A percentile compares a stretch with the other conserved stretches of the same genome.
Evolutionary conservation across 1,140 invertebrate genomes (phyloP).

Genomic region (Drosophila repleta): DNA sequence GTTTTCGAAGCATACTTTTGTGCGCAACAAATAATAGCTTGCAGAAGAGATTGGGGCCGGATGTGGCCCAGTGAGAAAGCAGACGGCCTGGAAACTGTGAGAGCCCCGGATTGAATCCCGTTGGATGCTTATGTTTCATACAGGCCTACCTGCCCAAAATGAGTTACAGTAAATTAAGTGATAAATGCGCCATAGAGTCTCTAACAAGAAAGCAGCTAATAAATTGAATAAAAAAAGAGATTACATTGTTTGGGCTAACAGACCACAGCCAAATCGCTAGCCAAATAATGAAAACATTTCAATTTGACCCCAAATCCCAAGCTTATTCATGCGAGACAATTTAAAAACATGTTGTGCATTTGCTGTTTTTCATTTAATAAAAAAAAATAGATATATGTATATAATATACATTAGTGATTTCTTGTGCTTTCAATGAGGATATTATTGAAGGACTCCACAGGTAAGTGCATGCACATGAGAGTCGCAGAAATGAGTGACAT

Average conservation of each 20-base stretch:
- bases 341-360: constrained; percentile 14
- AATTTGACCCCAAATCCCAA: not conserved
- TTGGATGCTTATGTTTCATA: too few species aligned
- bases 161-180: too few species aligned
- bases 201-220: too few species aligned
- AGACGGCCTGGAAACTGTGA: too few species aligned
- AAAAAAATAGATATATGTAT: constrained; percentile 72
- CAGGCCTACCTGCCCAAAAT: too few species aligned
- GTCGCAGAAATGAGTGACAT: constrained; percentile 36
- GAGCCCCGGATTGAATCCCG: too few species aligned
- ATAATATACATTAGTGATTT: constrained; percentile 54
- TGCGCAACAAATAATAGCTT: not conserved
- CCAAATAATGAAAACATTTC: not conserved
- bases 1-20: not conserved
- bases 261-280: too few species aligned
- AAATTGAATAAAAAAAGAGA: too few species aligned
- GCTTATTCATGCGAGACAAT: not conserved
- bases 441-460: constrained; percentile 23
- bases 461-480: constrained; percentile 50
- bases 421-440: constrained; percentile 17
- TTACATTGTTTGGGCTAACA: too few species aligned
- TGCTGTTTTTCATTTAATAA: constrained; percentile 68
- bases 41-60: too few species aligned
- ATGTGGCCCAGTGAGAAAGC: too few species aligned
- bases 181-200: too few species aligned